Evolutionary conservation across 2,113 vertebrate species (phyloP), one percentile per base, ranked within the genome.

Genomic region (Halcyon senegalensis): DNA sequence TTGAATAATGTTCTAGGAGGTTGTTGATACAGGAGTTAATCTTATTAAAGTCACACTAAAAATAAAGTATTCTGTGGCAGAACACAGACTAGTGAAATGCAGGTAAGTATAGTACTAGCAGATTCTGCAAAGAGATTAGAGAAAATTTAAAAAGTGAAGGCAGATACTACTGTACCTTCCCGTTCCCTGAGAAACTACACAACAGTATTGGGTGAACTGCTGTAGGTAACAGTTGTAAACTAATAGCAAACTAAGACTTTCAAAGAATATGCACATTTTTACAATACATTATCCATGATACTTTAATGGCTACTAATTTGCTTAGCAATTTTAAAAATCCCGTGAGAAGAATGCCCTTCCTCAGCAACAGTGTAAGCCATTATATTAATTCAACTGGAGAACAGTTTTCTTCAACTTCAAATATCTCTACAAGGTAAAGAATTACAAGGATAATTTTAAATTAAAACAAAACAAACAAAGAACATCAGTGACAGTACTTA

Each of bases 1-100:
- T 91, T 96, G 95, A 96, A 93, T 95, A 95, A 96, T 89, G 63
- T 93, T 87, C 89, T 79, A 77, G 44, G 66, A 91, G 89, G 44
- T 76, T 91, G 84, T 66, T 90, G 75, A 66, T 96, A 48, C 48
- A 91, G 55, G 20, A 83, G 39, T 84, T 97, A 91, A 96, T 94
- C 78, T 91, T 70, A 91, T 91, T 96, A 96, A 96, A 93, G 75
- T 74, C 67, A 91, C 77, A 89, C 64, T 89, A 92, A 84, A 95
- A 96, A 81, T 94, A 89, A 93, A 58, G 33, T 59, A 69, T 48
- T 46, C 31, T 79, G 67, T 39, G 76, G 62, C 66, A 91, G 84
- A 96, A 94, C 41, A 78, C 35, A 68, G 85, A 66, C 43, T 63
- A 84, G 24, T 33, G n/a, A 87, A 67, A 75, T 8, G 13, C 5